Evolutionary conservation across 2,113 vertebrate species (phyloP), one percentile per base, ranked within the genome.

Genomic region (Oryzias curvinotus): DNA sequence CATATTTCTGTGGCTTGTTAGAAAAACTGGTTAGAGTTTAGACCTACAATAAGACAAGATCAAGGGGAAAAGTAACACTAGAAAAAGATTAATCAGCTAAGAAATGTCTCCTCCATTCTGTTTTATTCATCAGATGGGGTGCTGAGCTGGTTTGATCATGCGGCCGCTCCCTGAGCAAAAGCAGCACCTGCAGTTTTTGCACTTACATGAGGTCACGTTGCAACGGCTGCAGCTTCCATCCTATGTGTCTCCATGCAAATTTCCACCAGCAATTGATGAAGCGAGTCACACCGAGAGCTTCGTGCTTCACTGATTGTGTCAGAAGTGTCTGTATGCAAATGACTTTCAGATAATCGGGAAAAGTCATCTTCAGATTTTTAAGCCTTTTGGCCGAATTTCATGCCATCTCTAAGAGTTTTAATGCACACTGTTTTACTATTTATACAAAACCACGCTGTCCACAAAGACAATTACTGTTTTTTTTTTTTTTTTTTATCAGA

Each of bases 291-390:
- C 63, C 41, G 53, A 51, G 59, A 54, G 62, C 52, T 52, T 28
- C 3, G 43, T 15, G 52, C 65, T 54, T 68, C 74, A 83, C 78
- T 6, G 69, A 89, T 86, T 84, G 76, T 70, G 64, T 82, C 66
- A 75, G 50, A 79, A 81, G 68, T 70, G 77, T 86, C 75, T 79
- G 73, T 64, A 82, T 81, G 80, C 73, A 85, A 83, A 85, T 74
- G 52, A 71, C 42, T 55, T 51, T 81, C 67, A 79, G 67, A 78
- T 77, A 77, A 83, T 78, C 75, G 77, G 77, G 44, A 59, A 65
- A 60, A 77, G 73, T 85, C 75, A 83, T 65, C 55, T 57, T 46
- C 43, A 67, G 73, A 71, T 81, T 79, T 75, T 71, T 68, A 75
- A 79, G 64, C 68, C 50, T 67, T 68, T 60, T 68, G 80, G 77